Conservation (phyloP, 2,888 invertebrate genomes). For the Dasysyrphus albostriatus region DNA sequence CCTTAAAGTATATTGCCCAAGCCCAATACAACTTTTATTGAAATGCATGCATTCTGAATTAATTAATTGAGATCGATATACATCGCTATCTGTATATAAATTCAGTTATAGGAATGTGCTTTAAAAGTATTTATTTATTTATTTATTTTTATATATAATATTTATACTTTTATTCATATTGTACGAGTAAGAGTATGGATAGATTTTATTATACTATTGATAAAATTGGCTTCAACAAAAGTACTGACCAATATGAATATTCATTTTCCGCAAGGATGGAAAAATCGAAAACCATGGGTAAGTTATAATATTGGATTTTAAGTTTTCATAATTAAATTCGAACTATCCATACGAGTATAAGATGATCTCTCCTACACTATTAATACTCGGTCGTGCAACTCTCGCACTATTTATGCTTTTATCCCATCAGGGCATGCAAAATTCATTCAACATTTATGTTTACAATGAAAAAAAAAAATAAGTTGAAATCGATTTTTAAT, state of each 20-base stretch:
- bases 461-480: not conserved
- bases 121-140: constrained; percentile 11
- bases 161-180: not conserved
- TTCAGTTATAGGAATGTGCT: not conserved
- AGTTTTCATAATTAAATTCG: constrained; percentile 63
- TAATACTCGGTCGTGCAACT: not conserved
- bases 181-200: not conserved
- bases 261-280: constrained; percentile 30
- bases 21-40: constrained; percentile 5
- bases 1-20: not conserved
- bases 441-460: constrained; percentile 23
- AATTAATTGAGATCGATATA: constrained; percentile 65
- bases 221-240: constrained; percentile 34
- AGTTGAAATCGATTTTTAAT: constrained; percentile 5
- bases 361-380: constrained; percentile 16
- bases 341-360: constrained; percentile 46
- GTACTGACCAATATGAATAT: constrained; percentile 4
- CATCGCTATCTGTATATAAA: not conserved
- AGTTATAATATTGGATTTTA: constrained; percentile 33
- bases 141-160: not conserved
- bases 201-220: constrained; percentile 25
- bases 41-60: constrained; percentile 64
- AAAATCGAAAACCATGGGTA: constrained; percentile 47
- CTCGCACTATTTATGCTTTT: not conserved
- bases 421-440: not conserved